Evolutionary conservation across 2,113 vertebrate species (phyloP).

Genomic region (Elaphurus davidianus): DNA sequence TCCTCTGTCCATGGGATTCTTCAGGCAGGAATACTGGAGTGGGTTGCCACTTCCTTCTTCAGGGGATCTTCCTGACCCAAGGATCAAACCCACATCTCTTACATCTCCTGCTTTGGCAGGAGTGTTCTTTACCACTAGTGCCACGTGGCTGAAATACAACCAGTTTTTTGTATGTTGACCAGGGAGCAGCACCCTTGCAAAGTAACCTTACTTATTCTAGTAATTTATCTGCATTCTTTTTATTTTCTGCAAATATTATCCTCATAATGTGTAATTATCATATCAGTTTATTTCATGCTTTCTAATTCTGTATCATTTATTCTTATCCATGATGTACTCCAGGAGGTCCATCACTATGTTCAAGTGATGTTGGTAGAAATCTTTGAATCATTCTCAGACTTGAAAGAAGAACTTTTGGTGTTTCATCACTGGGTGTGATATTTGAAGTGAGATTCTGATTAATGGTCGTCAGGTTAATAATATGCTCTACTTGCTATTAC

Average conservation of each 20-base stretch:
- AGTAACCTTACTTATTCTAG: neutral
- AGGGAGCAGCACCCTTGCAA: neutral
- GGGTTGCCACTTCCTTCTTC: neutral
- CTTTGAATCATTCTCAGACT: neutral
- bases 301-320: neutral
- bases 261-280: neutral
- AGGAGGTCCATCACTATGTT: neutral
- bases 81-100: neutral
- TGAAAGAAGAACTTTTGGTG: neutral
- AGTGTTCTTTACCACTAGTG: neutral
- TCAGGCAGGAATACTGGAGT: neutral
- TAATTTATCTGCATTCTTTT: neutral
- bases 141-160: neutral
- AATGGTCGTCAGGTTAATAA: neutral
- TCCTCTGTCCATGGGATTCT: neutral
- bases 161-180: neutral
- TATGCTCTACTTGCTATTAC: neutral
- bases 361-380: neutral
- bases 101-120: neutral
- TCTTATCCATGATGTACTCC: neutral
- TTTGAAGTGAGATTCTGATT: neutral
- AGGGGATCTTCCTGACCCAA: neutral
- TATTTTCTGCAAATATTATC: neutral
- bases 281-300: neutral
- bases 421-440: neutral